Percentiles rank a stretch among this genome's conserved stretches.
phyloP scores from a whole-genome alignment of 2,113 vertebrate genomes.

The Laterallus jamaicensis region DNA sequence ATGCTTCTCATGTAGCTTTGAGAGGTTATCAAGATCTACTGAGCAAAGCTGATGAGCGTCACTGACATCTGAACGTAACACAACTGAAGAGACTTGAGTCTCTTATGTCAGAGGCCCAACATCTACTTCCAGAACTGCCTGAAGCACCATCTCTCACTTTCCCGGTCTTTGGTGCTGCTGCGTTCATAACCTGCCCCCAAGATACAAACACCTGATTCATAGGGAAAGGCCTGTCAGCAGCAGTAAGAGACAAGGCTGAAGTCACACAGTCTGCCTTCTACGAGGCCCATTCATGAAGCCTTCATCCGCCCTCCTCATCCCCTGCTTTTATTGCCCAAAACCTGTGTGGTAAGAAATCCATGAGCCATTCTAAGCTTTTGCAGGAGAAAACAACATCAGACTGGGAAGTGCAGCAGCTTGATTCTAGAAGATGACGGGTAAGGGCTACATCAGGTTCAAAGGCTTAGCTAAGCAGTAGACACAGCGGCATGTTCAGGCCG shows the following conservation, averaged over 20 bases:
- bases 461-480: not conserved
- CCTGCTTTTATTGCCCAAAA: not conserved
- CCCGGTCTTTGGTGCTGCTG: not conserved
- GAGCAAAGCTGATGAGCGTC: not conserved
- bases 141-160: not conserved
- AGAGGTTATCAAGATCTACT: not conserved
- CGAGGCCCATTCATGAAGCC: accelerated
- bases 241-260: not conserved
- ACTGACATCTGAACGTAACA: accelerated
- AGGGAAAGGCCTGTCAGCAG: not conserved
- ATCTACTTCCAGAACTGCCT: not conserved
- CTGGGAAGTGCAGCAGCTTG: accelerated
- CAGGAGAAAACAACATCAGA: not conserved
- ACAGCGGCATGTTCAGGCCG: accelerated
- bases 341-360: not conserved
- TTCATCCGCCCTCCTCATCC: not conserved
- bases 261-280: not conserved
- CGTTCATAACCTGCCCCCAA: not conserved
- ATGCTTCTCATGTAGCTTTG: not conserved
- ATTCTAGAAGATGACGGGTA: not conserved
- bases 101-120: not conserved
- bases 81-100: not conserved
- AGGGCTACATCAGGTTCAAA: not conserved
- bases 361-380: not conserved
- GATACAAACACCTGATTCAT: not conserved